phyloP scores from a whole-genome alignment of 2,888 invertebrate species.

The Ormyrus pomaceus region DNA sequence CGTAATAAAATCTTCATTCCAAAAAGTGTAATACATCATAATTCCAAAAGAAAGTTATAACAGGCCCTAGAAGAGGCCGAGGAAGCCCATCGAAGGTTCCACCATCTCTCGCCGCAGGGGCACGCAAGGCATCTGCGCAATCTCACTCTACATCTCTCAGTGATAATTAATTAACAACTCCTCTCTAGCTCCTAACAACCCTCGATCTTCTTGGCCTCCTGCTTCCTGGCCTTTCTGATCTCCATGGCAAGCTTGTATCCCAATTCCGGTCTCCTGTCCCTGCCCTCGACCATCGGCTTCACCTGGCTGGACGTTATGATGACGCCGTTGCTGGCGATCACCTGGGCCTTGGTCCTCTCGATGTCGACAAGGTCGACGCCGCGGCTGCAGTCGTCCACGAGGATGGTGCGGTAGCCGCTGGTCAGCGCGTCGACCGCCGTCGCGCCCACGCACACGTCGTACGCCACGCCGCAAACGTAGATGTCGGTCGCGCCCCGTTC shows the following conservation, averaged over 20 bases:
- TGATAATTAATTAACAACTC: neutral
- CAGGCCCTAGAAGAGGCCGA: no score
- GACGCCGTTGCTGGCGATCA: conserved; percentile 86
- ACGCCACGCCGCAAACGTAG: conserved; percentile 95
- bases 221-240: conserved; percentile 77
- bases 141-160: neutral
- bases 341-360: conserved; percentile 86
- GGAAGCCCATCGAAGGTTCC: no score
- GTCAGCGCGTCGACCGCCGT: conserved; percentile 93
- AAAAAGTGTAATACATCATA: no score
- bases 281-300: conserved; percentile 90
- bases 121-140: no score
- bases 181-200: neutral
- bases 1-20: no score
- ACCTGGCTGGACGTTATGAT: conserved; percentile 89
- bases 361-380: conserved; percentile 92
- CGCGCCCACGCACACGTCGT: conserved; percentile 96
- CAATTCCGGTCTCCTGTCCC: conserved; percentile 90
- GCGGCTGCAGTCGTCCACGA: conserved; percentile 93
- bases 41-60: no score
- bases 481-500: conserved; percentile 91
- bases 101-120: no score
- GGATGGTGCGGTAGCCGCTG: conserved; percentile 91
- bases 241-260: conserved; percentile 93
- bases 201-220: neutral